Evolutionary conservation across 2,888 invertebrate species (phyloP), one percentile per base, ranked within the genome.

Genomic region (Gandaritis pyraliata): DNA sequence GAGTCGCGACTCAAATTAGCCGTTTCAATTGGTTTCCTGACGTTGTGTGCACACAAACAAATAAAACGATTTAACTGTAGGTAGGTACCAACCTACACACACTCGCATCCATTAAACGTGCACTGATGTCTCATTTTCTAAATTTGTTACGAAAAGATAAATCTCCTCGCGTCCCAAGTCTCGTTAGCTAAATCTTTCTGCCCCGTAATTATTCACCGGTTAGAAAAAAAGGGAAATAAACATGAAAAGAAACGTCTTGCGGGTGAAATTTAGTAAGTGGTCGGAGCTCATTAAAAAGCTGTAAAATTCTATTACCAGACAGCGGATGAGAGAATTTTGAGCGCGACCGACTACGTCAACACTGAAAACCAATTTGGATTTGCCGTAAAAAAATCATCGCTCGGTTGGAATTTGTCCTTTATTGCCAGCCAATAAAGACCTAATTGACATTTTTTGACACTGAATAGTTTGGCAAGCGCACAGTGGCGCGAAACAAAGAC

Each of bases 71-170:
- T 71, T 72, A 68, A 71, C 68, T 72, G 16, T 16, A 16, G 18
- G 69, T 68, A 76, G 74, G 29, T 23, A 23, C 33, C 33, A 33
- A 33, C 33, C 33, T 33, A 47, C 78, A 76, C 75, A 79, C 78
- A 75, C 63, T 30, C 47, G 30, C 65, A 58, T 68, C 68, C 65
- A 72, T 74, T 71, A 74, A 77, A 80, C 75, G 76, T 69, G 74
- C 78, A 82, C 76, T 88, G 90, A 90, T 89, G 90, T 89, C 90
- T 90, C 90, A 90, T 86, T 90, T 89, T 90, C 90, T 90, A 91
- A 90, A 90, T 91, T 86, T 82, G 88, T 87, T 88, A 82, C 85
- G 87, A 87, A 87, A 87, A 88, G 88, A 91, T 90, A 91, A 90
- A 91, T 91, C 88, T 87, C 80, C 78, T 70, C 81, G 81, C 86